Evolutionary conservation across 1,140 invertebrate species (phyloP).

Genomic region (Drosophila persimilis): DNA sequence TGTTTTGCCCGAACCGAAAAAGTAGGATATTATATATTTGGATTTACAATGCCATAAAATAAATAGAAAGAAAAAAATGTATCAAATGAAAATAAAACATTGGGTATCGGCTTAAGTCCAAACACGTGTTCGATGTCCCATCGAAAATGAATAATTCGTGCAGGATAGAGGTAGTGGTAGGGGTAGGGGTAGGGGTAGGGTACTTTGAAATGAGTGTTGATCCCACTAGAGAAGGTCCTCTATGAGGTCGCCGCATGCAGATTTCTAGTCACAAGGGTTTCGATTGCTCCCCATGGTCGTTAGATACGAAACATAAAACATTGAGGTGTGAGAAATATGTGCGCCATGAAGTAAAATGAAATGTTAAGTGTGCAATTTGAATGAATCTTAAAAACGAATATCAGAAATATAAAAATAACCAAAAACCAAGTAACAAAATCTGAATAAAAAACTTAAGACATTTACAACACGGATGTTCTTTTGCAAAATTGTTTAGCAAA

Average conservation of each 20-base stretch:
- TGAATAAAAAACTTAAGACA: conserved; percentile 25
- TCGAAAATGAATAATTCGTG: conserved; percentile 20
- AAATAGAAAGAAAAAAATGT: conserved; percentile 64
- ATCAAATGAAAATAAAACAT: conserved; percentile 49
- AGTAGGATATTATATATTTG: conserved; percentile 50
- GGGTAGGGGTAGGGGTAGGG: too few relatives aligned
- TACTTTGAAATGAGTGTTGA: conserved; percentile 26
- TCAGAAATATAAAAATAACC: conserved; percentile 36
- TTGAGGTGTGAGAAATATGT: conserved; percentile 44
- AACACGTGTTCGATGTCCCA: conserved; percentile 1
- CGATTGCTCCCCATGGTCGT: conserved; percentile 30
- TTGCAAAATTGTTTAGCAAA: conserved; percentile 62
- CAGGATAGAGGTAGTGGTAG: not conserved
- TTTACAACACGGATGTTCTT: conserved; percentile 24
- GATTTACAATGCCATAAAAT: not conserved
- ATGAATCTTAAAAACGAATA: conserved; percentile 18
- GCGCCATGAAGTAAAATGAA: conserved; percentile 48
- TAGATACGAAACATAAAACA: conserved; percentile 70
- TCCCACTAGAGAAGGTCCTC: conserved; percentile 17
- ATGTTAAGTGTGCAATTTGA: conserved; percentile 31
- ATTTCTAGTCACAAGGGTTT: conserved; percentile 33
- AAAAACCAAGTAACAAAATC: conserved; percentile 37
- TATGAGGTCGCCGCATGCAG: conserved; percentile 42
- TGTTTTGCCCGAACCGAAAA: conserved; percentile 44
- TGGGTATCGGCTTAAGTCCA: conserved; percentile 20